These are phyloP conservation scores for Drosophila pseudotakahashii DNA, from an alignment of 2,888 invertebrate genomes.

Conservation along the genomic window DNA sequence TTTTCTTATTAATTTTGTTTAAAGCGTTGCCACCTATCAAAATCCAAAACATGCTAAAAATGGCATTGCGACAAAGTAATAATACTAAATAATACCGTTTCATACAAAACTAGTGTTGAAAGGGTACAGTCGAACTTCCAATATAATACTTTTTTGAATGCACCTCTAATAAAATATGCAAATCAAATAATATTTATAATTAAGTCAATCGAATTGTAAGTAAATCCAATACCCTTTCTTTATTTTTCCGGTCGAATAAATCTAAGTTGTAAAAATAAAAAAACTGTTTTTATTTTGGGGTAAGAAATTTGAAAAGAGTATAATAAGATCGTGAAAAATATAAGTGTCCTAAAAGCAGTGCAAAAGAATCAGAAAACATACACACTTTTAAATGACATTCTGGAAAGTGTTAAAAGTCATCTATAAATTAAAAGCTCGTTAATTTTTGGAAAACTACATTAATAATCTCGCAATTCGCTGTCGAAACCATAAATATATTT, in stretches of 20 bases:
- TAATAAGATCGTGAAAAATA: too few relatives aligned
- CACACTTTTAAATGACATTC: not conserved
- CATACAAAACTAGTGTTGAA: not conserved
- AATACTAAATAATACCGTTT: not conserved
- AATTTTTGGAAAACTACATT: slow-evolving; percentile 12
- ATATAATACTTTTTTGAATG: too few relatives aligned
- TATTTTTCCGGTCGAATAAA: too few relatives aligned
- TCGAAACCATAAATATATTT: slow-evolving; percentile 17
- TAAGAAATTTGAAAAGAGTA: too few relatives aligned
- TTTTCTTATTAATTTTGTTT: too few relatives aligned
- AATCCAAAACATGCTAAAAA: not conserved
- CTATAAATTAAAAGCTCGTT: slow-evolving; percentile 12
- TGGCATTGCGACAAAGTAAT: not conserved
- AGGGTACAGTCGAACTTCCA: not conserved
- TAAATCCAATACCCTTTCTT: too few relatives aligned
- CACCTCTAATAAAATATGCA: too few relatives aligned
- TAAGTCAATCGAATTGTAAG: too few relatives aligned
- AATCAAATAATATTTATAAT: too few relatives aligned
- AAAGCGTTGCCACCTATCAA: not conserved
- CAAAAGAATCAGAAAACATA: not conserved
- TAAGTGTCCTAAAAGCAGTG: not conserved
- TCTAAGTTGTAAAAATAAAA: too few relatives aligned
- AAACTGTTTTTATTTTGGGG: too few relatives aligned
- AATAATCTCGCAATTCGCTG: slow-evolving; percentile 15
- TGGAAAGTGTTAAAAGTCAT: not conserved